These are phyloP conservation scores for Drosophila subsilvestris DNA, from an alignment of 2,888 invertebrate genomes.

Conservation along the genomic window DNA sequence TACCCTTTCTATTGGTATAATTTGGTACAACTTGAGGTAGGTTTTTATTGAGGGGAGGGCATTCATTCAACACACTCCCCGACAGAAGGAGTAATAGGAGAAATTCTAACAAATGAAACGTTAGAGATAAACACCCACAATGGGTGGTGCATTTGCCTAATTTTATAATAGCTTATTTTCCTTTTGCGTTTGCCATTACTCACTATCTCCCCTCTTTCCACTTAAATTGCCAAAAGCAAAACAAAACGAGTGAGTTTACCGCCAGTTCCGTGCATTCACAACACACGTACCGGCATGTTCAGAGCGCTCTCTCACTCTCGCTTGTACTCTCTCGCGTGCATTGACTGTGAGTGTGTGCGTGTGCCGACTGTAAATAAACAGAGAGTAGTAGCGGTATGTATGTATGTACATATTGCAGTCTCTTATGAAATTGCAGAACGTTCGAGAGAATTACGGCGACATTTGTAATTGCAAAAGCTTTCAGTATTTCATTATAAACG, in stretches of 20 bases:
- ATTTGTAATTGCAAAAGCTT: not conserved
- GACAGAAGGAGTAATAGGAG: not conserved
- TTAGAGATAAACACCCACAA: not conserved
- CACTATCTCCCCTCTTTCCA: slow-evolving; percentile 2
- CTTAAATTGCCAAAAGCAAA: slow-evolving; percentile 18
- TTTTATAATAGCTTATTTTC: not conserved
- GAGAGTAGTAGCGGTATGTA: not conserved
- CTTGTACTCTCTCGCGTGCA: not conserved
- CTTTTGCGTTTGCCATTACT: not conserved
- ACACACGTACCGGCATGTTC: slow-evolving; percentile 8
- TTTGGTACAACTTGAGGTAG: slow-evolving; percentile 62
- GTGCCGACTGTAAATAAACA: not conserved
- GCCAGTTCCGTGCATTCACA: not conserved
- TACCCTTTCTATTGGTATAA: slow-evolving; percentile 43
- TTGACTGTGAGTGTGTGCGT: not conserved
- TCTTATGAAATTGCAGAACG: slow-evolving; percentile 5
- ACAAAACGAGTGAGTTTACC: slow-evolving; percentile 13
- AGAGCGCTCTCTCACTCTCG: not conserved
- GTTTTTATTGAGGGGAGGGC: slow-evolving; percentile 34
- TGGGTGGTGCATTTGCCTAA: not conserved
- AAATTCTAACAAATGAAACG: not conserved
- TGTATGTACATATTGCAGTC: not conserved
- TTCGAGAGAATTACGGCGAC: slow-evolving; percentile 20
- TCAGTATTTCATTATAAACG: not conserved
- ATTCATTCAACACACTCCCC: not conserved